A percentile compares a stretch with the other conserved stretches of the same genome.
These are phyloP conservation scores for Solea solea DNA, from an alignment of 2,113 vertebrate genomes.

Conservation along the genomic window DNA sequence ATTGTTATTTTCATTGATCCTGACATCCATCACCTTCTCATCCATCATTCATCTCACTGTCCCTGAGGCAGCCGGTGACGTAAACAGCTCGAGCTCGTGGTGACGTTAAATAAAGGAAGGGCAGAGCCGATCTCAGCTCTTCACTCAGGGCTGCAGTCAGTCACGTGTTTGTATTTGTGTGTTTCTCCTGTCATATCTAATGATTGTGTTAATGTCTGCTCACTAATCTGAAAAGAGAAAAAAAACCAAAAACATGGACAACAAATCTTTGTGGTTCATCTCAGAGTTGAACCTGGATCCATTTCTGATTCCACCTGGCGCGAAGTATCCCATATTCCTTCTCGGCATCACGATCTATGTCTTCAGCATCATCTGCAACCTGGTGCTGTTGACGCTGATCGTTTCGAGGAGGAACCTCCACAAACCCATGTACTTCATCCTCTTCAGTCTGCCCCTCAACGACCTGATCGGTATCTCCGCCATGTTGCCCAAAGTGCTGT, in stretches of 20 bases:
- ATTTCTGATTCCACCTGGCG: constrained; percentile 67
- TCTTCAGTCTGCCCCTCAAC: constrained; percentile 79
- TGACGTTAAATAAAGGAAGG: constrained; percentile 17
- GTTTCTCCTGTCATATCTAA: not conserved
- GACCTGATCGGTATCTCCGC: constrained; percentile 78
- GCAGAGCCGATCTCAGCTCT: not conserved
- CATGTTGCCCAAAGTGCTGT: constrained; percentile 78
- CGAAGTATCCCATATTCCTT: constrained; percentile 75
- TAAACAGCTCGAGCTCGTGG: not conserved
- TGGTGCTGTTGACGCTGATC: constrained; percentile 75
- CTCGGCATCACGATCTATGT: constrained; percentile 71
- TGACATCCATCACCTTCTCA: not conserved
- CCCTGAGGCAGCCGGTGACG: constrained; percentile 31
- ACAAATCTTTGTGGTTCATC: constrained; percentile 57
- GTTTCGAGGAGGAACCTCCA: constrained; percentile 73
- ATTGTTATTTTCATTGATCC: not conserved
- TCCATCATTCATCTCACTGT: not conserved
- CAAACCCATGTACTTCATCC: constrained; percentile 80
- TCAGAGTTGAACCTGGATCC: constrained; percentile 64
- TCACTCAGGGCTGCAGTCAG: not conserved
- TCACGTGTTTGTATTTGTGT: not conserved
- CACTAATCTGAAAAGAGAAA: not conserved
- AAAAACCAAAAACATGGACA: constrained; percentile 58
- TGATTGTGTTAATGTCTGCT: not conserved
- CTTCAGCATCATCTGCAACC: constrained; percentile 71